These are phyloP conservation scores for Spinus olivaceus DNA, from an alignment of 2,797 vertebrate species.

Conservation along the genomic window DNA sequence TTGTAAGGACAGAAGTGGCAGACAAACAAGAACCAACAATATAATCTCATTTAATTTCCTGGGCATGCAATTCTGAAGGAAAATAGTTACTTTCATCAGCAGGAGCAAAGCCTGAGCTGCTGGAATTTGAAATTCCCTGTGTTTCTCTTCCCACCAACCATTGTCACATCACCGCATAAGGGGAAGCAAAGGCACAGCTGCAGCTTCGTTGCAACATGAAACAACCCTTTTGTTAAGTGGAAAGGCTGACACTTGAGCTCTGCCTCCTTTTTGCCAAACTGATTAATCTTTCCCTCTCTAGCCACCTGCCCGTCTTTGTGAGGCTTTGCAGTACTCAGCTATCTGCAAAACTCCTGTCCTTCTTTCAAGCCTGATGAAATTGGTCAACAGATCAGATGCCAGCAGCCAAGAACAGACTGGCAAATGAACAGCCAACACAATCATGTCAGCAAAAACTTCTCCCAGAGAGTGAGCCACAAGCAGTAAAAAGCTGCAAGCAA, in stretches of 20 bases:
- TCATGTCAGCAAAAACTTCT: neutral
- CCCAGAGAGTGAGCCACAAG: neutral
- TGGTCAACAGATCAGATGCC: neutral
- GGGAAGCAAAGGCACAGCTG: neutral
- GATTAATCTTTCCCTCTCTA: neutral
- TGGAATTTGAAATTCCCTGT: neutral
- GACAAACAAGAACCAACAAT: neutral
- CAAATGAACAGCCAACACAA: neutral
- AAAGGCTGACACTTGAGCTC: neutral
- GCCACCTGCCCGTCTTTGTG: neutral
- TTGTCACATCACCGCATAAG: fast-evolving
- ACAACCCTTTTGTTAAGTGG: neutral
- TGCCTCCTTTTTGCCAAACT: neutral
- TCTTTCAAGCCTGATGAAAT: neutral
- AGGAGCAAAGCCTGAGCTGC: neutral
- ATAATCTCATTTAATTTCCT: neutral
- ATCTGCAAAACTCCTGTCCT: neutral
- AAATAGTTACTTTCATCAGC: neutral
- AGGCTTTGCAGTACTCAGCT: neutral
- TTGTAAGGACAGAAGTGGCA: neutral
- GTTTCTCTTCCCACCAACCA: neutral
- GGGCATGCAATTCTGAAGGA: neutral
- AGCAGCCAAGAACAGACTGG: neutral
- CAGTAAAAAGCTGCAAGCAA: neutral
- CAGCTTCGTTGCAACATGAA: neutral